Percentiles rank a stretch among this genome's conserved stretches.
phyloP scores from a whole-genome alignment of 2,888 invertebrate genomes.

The Nemapogon koenigi region DNA sequence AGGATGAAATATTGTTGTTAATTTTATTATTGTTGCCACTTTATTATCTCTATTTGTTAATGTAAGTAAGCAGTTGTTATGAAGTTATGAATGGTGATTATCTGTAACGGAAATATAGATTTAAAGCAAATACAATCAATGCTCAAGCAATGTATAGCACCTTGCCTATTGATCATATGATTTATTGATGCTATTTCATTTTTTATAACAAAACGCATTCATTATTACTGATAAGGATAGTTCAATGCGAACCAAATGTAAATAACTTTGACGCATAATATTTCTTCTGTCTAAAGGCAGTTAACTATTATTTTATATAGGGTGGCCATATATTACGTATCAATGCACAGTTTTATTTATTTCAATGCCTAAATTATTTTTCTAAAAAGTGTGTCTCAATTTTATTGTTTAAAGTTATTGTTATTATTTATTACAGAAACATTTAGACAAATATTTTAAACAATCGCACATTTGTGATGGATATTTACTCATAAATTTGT shows the following conservation, averaged over 20 bases:
- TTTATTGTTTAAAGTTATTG: neutral
- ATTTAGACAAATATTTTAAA: neutral
- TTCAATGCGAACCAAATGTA: constrained; percentile 14
- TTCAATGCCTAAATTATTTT: neutral
- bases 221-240: constrained; percentile 7
- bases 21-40: too few species aligned
- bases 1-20: too few species aligned
- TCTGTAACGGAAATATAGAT: too few species aligned
- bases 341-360: neutral
- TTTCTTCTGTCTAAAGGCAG: constrained; percentile 20
- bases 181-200: constrained; percentile 3
- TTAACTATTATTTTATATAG: constrained; percentile 13
- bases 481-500: neutral
- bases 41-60: too few species aligned
- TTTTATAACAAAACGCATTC: constrained; percentile 6
- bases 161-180: constrained; percentile 4
- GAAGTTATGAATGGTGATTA: too few species aligned
- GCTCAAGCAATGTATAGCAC: too few species aligned
- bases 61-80: too few species aligned
- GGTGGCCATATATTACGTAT: constrained; percentile 1
- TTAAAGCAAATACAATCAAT: too few species aligned
- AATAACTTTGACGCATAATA: constrained; percentile 20
- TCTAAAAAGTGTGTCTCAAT: neutral
- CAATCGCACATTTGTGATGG: neutral
- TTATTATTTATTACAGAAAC: too few species aligned